Conservation (phyloP, 2,888 invertebrate species). For the Tenodera sinensis region DNA sequence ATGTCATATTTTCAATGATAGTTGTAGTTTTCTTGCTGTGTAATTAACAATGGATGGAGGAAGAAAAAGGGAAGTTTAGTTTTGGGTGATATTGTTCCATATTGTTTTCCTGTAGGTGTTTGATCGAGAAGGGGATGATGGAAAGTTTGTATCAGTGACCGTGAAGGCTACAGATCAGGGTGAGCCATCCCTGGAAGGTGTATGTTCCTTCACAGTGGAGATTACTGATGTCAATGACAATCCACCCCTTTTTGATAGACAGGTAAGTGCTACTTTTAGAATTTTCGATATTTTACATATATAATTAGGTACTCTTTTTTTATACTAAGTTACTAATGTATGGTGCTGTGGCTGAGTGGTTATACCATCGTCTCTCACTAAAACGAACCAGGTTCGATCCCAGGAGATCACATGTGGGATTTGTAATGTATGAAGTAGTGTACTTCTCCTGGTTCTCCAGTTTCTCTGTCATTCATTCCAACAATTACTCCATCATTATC, state of each 20-base stretch:
- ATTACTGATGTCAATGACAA: conserved; percentile 98
- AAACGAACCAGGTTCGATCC: too few relatives aligned
- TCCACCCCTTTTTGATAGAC: conserved; percentile 90
- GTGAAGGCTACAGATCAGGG: conserved; percentile 98
- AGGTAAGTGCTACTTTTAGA: conserved; percentile 55
- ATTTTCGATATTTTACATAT: too few relatives aligned
- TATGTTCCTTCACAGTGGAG: conserved; percentile 97
- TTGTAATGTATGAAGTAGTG: too few relatives aligned
- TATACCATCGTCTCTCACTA: too few relatives aligned
- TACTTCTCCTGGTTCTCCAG: too few relatives aligned
- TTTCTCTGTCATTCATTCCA: too few relatives aligned
- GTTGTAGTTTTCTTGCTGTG: neutral
- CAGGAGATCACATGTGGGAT: too few relatives aligned
- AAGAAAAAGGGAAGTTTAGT: neutral
- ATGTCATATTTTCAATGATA: neutral
- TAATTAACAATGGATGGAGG: neutral
- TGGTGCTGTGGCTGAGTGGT: too few relatives aligned
- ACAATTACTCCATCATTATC: too few relatives aligned
- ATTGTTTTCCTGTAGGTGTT: conserved; percentile 59
- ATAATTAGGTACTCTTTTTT: too few relatives aligned
- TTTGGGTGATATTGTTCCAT: neutral
- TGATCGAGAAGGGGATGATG: conserved; percentile 94
- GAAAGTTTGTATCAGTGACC: conserved; percentile 93
- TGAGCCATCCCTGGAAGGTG: conserved; percentile 95
- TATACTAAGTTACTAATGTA: too few relatives aligned